A percentile compares a stretch with the other conserved stretches of the same genome.
Evolutionary conservation across 1,140 invertebrate genomes (phyloP).

Genomic region (Whitmania pigra): DNA sequence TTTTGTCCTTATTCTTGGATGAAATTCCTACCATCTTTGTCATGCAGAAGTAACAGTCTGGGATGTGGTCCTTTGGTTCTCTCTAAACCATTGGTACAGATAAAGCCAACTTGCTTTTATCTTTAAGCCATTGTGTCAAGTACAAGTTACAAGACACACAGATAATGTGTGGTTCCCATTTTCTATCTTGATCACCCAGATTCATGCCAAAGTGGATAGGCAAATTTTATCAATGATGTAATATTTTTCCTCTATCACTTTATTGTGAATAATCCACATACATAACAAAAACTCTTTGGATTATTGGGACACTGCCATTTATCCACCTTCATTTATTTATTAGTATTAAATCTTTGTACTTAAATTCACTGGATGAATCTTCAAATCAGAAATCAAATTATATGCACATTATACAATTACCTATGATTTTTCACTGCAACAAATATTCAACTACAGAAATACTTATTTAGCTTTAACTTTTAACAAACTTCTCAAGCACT

Average conservation of each 20-base stretch:
- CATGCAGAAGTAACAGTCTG: not conserved
- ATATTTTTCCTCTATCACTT: not conserved
- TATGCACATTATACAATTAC: not conserved
- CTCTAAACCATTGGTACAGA: not conserved
- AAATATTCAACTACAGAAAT: not conserved
- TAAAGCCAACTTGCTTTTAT: not conserved
- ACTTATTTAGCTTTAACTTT: too few species aligned
- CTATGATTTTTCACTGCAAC: not conserved
- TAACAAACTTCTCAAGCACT: too few species aligned
- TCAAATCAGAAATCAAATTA: not conserved
- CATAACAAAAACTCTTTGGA: slow-evolving; percentile 2
- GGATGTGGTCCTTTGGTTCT: not conserved
- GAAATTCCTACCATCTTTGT: not conserved
- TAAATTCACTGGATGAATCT: not conserved
- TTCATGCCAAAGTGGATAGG: not conserved
- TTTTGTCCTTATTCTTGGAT: not conserved
- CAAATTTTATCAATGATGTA: not conserved
- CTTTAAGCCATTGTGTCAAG: slow-evolving; percentile 4
- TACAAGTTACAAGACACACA: not conserved
- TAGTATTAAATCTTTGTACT: not conserved
- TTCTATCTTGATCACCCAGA: not conserved
- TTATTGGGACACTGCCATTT: not conserved
- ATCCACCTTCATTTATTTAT: not conserved
- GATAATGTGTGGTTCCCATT: not conserved
- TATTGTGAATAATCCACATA: slow-evolving; percentile 8